phyloP scores from a whole-genome alignment of 1,140 invertebrate genomes.

The Hyles euphorbiae region DNA sequence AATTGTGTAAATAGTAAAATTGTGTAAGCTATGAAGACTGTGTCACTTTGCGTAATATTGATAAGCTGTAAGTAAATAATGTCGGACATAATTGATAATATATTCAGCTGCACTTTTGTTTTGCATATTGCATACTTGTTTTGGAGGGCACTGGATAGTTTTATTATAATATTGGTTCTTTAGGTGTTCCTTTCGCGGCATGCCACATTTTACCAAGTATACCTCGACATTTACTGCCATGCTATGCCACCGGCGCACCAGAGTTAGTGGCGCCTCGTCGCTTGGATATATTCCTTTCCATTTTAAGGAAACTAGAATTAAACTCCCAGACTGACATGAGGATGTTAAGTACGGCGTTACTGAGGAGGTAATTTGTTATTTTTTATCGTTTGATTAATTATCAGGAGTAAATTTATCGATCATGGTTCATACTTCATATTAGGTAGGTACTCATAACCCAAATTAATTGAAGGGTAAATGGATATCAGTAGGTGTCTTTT shows the following conservation, averaged over 20 bases:
- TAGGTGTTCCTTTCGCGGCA: slow-evolving; percentile 23
- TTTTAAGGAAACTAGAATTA: slow-evolving; percentile 74
- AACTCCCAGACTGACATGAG: slow-evolving; percentile 68
- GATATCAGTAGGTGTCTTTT: no score
- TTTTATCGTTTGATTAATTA: no score
- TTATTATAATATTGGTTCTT: no score
- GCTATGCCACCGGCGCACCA: slow-evolving; percentile 68
- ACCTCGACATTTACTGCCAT: slow-evolving; percentile 68
- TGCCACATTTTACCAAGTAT: slow-evolving; percentile 57
- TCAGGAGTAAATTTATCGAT: no score
- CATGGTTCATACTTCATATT: no score
- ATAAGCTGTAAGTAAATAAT: slow-evolving; percentile 16
- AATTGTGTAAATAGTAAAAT: slow-evolving; percentile 4
- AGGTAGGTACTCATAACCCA: no score
- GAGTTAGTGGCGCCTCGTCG: slow-evolving; percentile 62
- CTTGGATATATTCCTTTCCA: slow-evolving; percentile 72
- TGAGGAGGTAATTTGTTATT: slow-evolving; percentile 67
- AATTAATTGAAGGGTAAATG: no score
- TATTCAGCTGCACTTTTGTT: neutral
- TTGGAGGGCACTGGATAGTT: no score
- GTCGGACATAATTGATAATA: neutral
- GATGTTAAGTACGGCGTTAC: slow-evolving; percentile 68
- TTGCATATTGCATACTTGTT: neutral
- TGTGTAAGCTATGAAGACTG: slow-evolving; percentile 13
- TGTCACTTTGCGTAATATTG: slow-evolving; percentile 9